Conservation (phyloP, 2,888 invertebrate genomes). For the Lycophotia porphyrea region DNA sequence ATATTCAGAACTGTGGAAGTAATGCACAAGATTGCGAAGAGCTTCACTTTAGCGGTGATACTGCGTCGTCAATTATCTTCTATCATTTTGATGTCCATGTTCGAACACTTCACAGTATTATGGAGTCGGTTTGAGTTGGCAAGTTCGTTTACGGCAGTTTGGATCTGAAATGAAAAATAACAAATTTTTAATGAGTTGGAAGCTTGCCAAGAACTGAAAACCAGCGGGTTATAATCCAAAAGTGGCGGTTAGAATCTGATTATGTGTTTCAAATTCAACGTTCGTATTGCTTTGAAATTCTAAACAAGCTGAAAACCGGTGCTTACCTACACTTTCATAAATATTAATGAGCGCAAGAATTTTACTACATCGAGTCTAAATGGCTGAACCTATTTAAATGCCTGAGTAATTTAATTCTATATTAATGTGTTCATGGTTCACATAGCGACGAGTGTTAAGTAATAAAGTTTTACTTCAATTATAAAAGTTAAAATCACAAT, state of each 20-base stretch:
- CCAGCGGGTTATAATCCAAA: constrained; percentile 20
- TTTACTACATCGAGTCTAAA: constrained; percentile 21
- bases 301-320: constrained; percentile 29
- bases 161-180: constrained; percentile 76
- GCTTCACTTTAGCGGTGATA: constrained; percentile 45
- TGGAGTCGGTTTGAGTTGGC: constrained; percentile 32
- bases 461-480: constrained; percentile 17
- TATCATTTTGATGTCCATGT: constrained; percentile 76
- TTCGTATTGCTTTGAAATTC: constrained; percentile 27
- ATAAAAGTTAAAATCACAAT: constrained; percentile 22
- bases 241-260: constrained; percentile 35
- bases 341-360: constrained; percentile 35
- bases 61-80: constrained; percentile 82
- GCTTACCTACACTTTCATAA: constrained; percentile 18
- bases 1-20: constrained; percentile 31
- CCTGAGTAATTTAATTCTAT: constrained; percentile 19
- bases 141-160: constrained; percentile 31
- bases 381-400: constrained; percentile 25
- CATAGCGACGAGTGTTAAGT: constrained; percentile 13
- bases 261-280: constrained; percentile 38
- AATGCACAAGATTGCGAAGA: constrained; percentile 48
- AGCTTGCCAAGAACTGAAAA: constrained; percentile 35
- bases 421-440: constrained; percentile 11
- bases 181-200: constrained; percentile 54
- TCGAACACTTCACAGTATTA: constrained; percentile 52